Evolutionary conservation across 2,888 invertebrate species (phyloP).

Genomic region (Gibbula magus): DNA sequence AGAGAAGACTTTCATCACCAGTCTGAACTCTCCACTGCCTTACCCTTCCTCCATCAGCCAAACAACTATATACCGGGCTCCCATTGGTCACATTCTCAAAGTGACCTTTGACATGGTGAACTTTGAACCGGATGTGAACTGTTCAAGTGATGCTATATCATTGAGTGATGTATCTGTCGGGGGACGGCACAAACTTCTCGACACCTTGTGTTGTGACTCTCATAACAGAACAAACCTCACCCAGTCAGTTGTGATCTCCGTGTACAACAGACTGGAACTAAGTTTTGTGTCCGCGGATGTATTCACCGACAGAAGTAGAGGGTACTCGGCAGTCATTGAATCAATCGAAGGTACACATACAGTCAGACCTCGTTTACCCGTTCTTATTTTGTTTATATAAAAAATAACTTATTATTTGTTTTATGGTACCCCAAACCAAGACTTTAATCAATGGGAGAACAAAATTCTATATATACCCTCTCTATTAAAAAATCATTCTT

Average conservation of each 20-base stretch:
- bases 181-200: neutral
- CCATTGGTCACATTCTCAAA: slow-evolving; percentile 7
- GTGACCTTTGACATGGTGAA: neutral
- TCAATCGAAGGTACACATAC: neutral
- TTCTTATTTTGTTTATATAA: no score
- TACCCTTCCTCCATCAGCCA: neutral
- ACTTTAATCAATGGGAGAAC: no score
- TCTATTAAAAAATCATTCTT: no score
- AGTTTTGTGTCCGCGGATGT: neutral
- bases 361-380: no score
- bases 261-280: slow-evolving; percentile 5
- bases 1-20: neutral
- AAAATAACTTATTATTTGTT: no score
- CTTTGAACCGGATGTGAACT: neutral
- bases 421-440: no score
- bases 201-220: neutral
- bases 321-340: neutral
- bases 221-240: neutral
- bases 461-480: no score
- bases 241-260: neutral
- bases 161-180: neutral
- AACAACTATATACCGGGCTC: neutral
- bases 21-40: neutral
- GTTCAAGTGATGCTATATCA: neutral
- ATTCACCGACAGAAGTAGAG: neutral